Evolutionary conservation across 2,113 vertebrate species (phyloP), one percentile per base, ranked within the genome.

Genomic region (Monopterus albus): DNA sequence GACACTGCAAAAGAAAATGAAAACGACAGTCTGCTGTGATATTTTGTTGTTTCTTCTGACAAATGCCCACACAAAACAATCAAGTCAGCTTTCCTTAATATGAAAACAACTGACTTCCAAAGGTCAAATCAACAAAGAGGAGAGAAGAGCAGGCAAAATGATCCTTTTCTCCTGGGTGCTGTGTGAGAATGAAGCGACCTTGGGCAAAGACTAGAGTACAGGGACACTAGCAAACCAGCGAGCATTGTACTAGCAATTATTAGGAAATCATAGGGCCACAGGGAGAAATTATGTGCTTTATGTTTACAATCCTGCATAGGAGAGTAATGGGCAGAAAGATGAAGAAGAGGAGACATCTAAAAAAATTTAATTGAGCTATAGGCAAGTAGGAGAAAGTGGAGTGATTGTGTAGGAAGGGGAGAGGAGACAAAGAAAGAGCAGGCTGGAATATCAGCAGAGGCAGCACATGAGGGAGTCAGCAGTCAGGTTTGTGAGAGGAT

Each of bases 201-300:
- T 85, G 75, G 76, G 72, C 70, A 77, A 69, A 57, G 42, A 72
- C 82, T 59, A 21, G 43, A 78, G 72, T 38, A 51, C 45, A 58
- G 63, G 75, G 79, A 86, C 75, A 78, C 85, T 78, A 81, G 74
- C 71, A 72, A 77, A 75, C 59, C 63, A 60, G 83, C 81, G 66
- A 87, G 79, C 78, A 87, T 89, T 63, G 26, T 89, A 86, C 87
- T 25, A 77, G 82, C 77, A 89, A 92, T 93, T 92, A 90, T 85
- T 69, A 68, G 62, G 59, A 87, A 91, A 89, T 81, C 78, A 76
- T 15, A 21, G 53, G 81, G 86, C 86, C 81, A 86, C 47, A 18
- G 85, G 89, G 86, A 88, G 75, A 78, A 88, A 87, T 91, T 89
- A 89, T 82, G 78, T 79, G 82, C 84, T 84, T 68, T 52, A 64